A percentile compares a stretch with the other conserved stretches of the same genome.
These are phyloP conservation scores for Scaptomyza montana DNA, from an alignment of 1,140 invertebrate species.

Conservation along the genomic window DNA sequence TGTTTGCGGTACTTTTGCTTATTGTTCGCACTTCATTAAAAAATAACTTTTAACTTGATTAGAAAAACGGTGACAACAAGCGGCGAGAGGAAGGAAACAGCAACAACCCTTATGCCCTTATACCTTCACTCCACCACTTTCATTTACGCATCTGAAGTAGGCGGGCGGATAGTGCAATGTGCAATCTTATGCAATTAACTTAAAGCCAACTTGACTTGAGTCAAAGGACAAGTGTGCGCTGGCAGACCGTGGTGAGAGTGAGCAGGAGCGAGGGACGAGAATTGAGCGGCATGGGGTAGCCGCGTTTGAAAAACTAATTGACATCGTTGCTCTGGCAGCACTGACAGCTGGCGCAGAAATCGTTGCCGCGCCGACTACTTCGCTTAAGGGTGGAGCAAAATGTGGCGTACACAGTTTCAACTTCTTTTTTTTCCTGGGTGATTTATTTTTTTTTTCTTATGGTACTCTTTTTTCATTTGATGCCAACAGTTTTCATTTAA, in stretches of 20 bases:
- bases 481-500: constrained; percentile 80
- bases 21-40: constrained; percentile 74
- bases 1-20: constrained; percentile 66
- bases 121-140: background rate
- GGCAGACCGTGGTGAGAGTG: background rate
- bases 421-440: too few species aligned
- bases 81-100: constrained; percentile 25
- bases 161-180: constrained; percentile 55
- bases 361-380: constrained; percentile 13
- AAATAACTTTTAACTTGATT: constrained; percentile 81
- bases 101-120: background rate
- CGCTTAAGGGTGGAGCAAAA: background rate
- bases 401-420: constrained; percentile 55
- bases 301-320: constrained; percentile 77
- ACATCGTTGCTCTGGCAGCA: constrained; percentile 73
- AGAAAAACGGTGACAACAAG: constrained; percentile 54
- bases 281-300: constrained; percentile 24
- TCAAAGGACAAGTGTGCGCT: constrained; percentile 36
- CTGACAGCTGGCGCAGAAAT: constrained; percentile 65
- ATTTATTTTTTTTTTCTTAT: constrained; percentile 32
- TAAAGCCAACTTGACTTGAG: constrained; percentile 78
- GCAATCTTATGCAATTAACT: constrained; percentile 80
- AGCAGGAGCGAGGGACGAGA: background rate
- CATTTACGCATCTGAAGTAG: constrained; percentile 8
- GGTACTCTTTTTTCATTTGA: constrained; percentile 30